phyloP scores from a whole-genome alignment of 2,113 vertebrate species.

The Onychorhynchus coronatus region DNA sequence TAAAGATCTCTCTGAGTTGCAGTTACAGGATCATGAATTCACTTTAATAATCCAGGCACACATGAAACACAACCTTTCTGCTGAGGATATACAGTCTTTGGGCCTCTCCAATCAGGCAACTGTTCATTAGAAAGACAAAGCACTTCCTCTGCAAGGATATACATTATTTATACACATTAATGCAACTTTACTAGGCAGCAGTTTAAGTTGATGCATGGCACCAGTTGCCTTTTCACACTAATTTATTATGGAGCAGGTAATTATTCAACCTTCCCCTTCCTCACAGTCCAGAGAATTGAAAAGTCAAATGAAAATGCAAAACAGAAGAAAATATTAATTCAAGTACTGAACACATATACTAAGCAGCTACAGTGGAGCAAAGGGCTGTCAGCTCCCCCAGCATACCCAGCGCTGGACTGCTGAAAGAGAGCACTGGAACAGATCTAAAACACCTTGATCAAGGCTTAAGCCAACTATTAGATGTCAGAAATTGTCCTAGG shows the following conservation, averaged over 20 bases:
- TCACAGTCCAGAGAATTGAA: not conserved
- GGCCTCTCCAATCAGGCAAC: constrained; percentile 15
- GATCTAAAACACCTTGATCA: not conserved
- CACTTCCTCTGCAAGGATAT: constrained; percentile 18
- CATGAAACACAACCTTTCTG: not conserved
- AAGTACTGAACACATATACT: not conserved
- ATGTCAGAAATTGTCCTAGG: not conserved
- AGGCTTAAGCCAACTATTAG: not conserved
- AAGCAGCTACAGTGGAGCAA: not conserved
- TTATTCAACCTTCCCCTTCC: constrained; percentile 19
- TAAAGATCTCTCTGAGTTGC: not conserved
- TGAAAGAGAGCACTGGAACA: not conserved
- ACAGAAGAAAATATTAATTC: constrained; percentile 7
- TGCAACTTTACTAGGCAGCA: constrained; percentile 47
- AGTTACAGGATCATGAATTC: not conserved
- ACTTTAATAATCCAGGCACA: not conserved
- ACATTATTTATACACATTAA: constrained; percentile 60
- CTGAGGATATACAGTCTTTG: not conserved
- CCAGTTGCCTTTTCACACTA: constrained; percentile 25
- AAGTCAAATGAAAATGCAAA: constrained; percentile 25
- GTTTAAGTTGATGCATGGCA: constrained; percentile 57
- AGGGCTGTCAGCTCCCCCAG: not conserved
- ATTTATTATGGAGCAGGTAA: constrained; percentile 40
- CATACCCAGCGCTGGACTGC: not conserved
- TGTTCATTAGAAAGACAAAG: constrained; percentile 49